Conservation (phyloP, 2,888 invertebrate species). For the Zaprionus bogoriensis region DNA sequence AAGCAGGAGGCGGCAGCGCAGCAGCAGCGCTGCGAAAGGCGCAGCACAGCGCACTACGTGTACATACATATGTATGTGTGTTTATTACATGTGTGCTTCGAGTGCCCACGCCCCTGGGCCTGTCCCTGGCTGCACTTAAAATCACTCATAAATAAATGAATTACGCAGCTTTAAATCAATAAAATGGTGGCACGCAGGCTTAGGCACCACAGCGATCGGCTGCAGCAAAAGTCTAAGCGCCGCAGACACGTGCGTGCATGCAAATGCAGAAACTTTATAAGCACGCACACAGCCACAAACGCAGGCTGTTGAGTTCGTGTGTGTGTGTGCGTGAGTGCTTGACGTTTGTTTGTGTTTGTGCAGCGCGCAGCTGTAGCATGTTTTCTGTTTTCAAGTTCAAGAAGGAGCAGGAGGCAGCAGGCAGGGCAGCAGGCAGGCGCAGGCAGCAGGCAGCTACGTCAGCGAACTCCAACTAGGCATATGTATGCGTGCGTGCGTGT, state of each 20-base stretch:
- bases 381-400: constrained; percentile 57
- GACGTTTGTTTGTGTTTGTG: constrained; percentile 1
- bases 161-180: constrained; percentile 43
- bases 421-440: background rate
- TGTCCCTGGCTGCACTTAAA: constrained; percentile 22
- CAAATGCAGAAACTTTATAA: constrained; percentile 16
- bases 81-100: no score
- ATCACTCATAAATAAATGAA: constrained; percentile 28
- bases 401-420: constrained; percentile 34
- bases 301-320: no score
- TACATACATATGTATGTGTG: constrained; percentile 4
- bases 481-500: constrained; percentile 1
- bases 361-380: constrained; percentile 31
- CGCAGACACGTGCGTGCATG: constrained; percentile 12
- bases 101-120: no score
- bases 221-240: background rate
- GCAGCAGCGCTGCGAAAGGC: background rate
- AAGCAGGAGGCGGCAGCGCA: constrained; percentile 27
- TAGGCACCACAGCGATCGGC: background rate
- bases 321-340: no score
- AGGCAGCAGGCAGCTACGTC: constrained; percentile 27
- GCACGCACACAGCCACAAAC: constrained; percentile 3
- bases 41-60: background rate
- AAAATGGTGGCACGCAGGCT: background rate
- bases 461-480: constrained; percentile 19